Evolutionary conservation across 2,113 vertebrate species (phyloP).

Genomic region (Megalops atlanticus): DNA sequence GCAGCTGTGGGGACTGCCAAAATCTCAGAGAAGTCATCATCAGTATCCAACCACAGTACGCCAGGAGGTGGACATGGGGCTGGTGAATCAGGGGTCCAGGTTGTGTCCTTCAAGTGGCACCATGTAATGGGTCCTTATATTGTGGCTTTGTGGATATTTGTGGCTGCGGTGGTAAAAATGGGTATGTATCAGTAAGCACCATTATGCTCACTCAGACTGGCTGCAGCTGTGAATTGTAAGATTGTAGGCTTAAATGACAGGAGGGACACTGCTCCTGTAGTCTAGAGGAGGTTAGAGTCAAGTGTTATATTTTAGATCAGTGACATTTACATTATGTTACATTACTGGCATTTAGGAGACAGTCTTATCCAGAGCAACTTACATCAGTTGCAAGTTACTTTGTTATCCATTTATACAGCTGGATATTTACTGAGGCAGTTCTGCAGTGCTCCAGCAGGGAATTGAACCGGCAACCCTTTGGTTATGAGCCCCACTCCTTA

Average conservation of each 20-base stretch:
- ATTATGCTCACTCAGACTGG: not conserved
- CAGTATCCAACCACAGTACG: not conserved
- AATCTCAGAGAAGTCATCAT: not conserved
- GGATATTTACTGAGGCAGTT: too few species aligned
- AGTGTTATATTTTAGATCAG: too few species aligned
- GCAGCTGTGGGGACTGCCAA: not conserved
- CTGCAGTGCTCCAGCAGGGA: too few species aligned
- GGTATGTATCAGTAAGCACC: slow-evolving; percentile 68
- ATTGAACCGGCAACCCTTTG: too few species aligned
- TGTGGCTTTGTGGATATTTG: slow-evolving; percentile 82
- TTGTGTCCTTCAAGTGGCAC: slow-evolving; percentile 83
- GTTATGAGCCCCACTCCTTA: too few species aligned
- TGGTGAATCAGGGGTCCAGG: slow-evolving; percentile 56
- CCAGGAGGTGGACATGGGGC: slow-evolving; percentile 6
- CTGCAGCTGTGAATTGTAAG: not conserved
- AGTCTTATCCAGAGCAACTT: too few species aligned
- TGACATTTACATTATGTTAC: too few species aligned
- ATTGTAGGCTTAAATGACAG: too few species aligned
- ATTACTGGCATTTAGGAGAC: too few species aligned
- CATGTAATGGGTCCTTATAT: slow-evolving; percentile 82
- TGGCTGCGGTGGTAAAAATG: slow-evolving; percentile 84
- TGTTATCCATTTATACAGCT: too few species aligned
- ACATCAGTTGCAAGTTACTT: too few species aligned
- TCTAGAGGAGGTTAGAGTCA: not conserved
- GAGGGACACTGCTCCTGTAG: not conserved